Evolutionary conservation across 1,140 invertebrate genomes (phyloP).

Genomic region (Drosophila sp.): DNA sequence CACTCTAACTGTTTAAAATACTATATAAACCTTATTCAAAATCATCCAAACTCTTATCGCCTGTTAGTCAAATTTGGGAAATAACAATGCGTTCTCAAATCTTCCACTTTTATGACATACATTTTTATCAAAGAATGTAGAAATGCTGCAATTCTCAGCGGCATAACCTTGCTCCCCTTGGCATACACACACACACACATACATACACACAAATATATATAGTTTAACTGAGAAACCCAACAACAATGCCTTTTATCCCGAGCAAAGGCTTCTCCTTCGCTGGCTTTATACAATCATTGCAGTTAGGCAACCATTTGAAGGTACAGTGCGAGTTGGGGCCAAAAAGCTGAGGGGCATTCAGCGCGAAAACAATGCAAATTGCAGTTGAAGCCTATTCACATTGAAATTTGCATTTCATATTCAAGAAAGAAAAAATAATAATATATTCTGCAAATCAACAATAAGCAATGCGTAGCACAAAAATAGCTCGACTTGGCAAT

Average conservation of each 20-base stretch:
- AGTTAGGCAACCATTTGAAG: constrained; percentile 44
- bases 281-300: constrained; percentile 75
- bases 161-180: constrained; percentile 50
- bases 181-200: constrained; percentile 13
- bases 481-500: not conserved
- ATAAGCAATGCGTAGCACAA: constrained; percentile 38
- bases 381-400: constrained; percentile 70
- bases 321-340: constrained; percentile 9
- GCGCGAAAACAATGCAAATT: constrained; percentile 69
- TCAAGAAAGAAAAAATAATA: constrained; percentile 60
- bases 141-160: constrained; percentile 41
- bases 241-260: constrained; percentile 37
- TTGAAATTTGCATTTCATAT: constrained; percentile 75
- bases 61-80: constrained; percentile 11
- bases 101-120: constrained; percentile 36
- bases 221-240: constrained; percentile 9
- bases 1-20: not conserved
- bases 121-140: constrained; percentile 37
- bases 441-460: constrained; percentile 60
- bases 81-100: constrained; percentile 24
- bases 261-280: constrained; percentile 35
- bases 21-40: not conserved
- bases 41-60: constrained; percentile 2
- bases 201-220: constrained; percentile 4
- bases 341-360: constrained; percentile 50